Base-by-base conservation (phyloP, 2,888 invertebrate species). In the Dastarcus helophoroides region DNA sequence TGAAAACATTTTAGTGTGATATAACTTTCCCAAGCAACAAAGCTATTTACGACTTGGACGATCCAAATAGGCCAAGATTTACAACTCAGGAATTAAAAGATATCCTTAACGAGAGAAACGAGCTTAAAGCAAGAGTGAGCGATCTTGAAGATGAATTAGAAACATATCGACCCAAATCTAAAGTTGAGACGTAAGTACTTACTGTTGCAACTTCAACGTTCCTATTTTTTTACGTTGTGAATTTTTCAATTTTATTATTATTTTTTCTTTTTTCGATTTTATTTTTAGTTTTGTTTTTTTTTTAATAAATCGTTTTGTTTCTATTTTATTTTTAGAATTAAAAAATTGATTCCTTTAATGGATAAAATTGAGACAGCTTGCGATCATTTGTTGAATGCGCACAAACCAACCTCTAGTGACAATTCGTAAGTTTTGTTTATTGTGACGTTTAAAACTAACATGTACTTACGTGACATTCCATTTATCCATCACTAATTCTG, bases 141-240 rank as follows among this genome's bases (percentile, higher is more conserved):
- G 84, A 89, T 54, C 73, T 94, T n/a, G 90, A 93, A 59, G 93
- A 94, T 48, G 91, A 94, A 62, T 62, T 97, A 41, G 79, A 77
- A 41, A 69, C 76, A 31, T 72, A 79, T 53, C 71, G 80, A 56
- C 71, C 79, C 43, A 67, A 66, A 58, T 60, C 51, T 28, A 65
- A 67, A 42, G 56, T 58, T 12, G 65, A 65, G 52, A 60, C 59
- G 67, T 65, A 55, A 47, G 63, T 55, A n/a, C 17, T 13, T 10
- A 33, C 7, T 15, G 12, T 29, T 10, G 24, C 15, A 28, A 17
- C 13, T 32, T 22, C 3, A 4, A 9, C 11, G 5, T 11, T 22
- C 8, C 26, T 22, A 8, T 37, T 28, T 29, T 14, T 33, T 31
- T 21, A 12, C 37, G 27, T 21, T 14, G 31, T 12, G n/a, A 16